A percentile compares a stretch with the other conserved stretches of the same genome.
Conservation (phyloP, 2,888 invertebrate species). For the Polietes domitor region DNA sequence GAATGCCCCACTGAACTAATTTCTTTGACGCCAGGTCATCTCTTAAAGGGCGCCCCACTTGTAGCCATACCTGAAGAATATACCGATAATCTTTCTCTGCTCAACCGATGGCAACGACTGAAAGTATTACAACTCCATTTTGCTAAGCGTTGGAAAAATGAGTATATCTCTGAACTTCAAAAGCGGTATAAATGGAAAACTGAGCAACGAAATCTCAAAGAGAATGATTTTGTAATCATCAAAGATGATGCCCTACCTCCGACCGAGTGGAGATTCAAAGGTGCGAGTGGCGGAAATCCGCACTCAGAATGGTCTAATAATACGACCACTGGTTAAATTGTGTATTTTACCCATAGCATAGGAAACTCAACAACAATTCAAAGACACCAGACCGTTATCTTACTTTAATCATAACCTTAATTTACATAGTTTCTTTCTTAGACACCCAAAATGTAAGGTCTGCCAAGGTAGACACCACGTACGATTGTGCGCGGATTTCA, state of each 20-base stretch:
- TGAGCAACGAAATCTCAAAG: not conserved
- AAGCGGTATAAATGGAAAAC: not conserved
- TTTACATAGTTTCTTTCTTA: too few species aligned
- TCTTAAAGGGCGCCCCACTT: slow-evolving; percentile 16
- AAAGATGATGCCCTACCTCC: not conserved
- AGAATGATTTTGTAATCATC: not conserved
- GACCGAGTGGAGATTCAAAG: not conserved
- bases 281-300: too few species aligned
- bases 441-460: too few species aligned
- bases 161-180: too few species aligned
- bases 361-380: too few species aligned
- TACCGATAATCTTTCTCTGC: not conserved
- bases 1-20: slow-evolving; percentile 31
- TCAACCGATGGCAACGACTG: not conserved
- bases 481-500: too few species aligned
- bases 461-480: too few species aligned
- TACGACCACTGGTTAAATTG: too few species aligned
- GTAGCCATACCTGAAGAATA: slow-evolving; percentile 10
- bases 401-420: too few species aligned
- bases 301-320: too few species aligned
- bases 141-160: not conserved
- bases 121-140: not conserved
- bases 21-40: slow-evolving; percentile 48
- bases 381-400: too few species aligned
- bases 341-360: too few species aligned